Evolutionary conservation across 2,113 vertebrate genomes (phyloP).

Genomic region (Montifringilla adamsi): DNA sequence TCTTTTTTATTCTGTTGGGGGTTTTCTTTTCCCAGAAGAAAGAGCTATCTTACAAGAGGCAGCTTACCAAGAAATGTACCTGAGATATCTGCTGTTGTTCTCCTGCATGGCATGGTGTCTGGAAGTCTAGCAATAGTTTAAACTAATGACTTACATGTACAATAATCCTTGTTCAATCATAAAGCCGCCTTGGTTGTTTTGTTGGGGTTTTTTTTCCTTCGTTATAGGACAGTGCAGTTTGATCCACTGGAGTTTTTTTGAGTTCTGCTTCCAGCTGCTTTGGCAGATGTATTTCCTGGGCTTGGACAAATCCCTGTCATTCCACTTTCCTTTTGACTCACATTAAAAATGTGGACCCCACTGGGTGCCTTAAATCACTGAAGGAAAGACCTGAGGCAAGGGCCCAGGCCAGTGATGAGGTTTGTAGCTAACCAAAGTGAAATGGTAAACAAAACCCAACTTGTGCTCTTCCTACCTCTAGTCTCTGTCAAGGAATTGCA

Average conservation of each 20-base stretch:
- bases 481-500: not conserved
- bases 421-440: not conserved
- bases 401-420: not conserved
- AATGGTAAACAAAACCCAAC: not conserved
- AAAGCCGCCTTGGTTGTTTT: not conserved
- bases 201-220: fast-evolving
- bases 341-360: not conserved
- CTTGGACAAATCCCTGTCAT: not conserved
- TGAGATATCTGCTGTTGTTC: not conserved
- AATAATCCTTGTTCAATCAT: not conserved
- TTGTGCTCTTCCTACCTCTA: not conserved
- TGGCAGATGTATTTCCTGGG: not conserved
- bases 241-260: not conserved
- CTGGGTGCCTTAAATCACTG: not conserved
- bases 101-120: not conserved
- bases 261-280: not conserved
- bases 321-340: not conserved
- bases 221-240: not conserved
- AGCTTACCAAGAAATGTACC: not conserved
- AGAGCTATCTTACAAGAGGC: not conserved
- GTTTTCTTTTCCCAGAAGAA: not conserved
- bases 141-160: not conserved
- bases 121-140: not conserved
- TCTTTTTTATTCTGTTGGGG: not conserved
- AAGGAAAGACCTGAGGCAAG: not conserved